Base-by-base conservation (phyloP, 2,113 vertebrate species). In the Microtus richardsoni region DNA sequence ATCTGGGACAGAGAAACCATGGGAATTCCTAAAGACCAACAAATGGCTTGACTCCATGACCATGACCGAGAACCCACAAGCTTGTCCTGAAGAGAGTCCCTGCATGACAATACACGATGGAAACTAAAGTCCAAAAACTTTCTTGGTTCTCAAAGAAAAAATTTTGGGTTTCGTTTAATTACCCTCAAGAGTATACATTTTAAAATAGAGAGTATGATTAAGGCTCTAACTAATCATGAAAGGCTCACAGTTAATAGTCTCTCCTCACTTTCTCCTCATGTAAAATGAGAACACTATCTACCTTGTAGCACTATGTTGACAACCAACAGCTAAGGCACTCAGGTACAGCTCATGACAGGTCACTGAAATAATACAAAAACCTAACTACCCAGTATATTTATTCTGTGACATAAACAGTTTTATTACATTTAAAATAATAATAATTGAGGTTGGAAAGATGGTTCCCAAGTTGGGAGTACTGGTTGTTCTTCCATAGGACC, bases 361-460 rank as follows among this genome's bases (percentile, higher is more conserved):
- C 24, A 88, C 5, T 64, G 49, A 95, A 85, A 96, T 88, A 84
- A 30, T 91, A 64, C 64, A n/a, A 89, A 95, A 91, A 89, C 12
- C 47, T 93, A 64, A 88, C 33, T 78, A 82, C 1, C 13, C 33
- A 90, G n/a, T 91, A 75, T 58, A 90, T 83, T 83, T 47, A 88
- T 66, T 90, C 52, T 88, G 88, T 87, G 24, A 92, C 33, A 79
- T 78, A 82, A 94, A 89, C 2, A 44, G 54, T 66, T 73, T 82
- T 92, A 47, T 68, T 79, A 82, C 66, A 89, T 91, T 88, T 78
- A 21, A 95, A 93, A 92, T 74, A 74, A 75, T 41, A 44, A 74
- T 13, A 75, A 5, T 7, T 44, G n/a, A 21, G n/a, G n/a, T 9
- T 73, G 71, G 71, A 73, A 5, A 39, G 21, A 73, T 22, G 71